Evolutionary conservation across 1,140 invertebrate genomes (phyloP).

Genomic region (Ceratosolen solmsi): DNA sequence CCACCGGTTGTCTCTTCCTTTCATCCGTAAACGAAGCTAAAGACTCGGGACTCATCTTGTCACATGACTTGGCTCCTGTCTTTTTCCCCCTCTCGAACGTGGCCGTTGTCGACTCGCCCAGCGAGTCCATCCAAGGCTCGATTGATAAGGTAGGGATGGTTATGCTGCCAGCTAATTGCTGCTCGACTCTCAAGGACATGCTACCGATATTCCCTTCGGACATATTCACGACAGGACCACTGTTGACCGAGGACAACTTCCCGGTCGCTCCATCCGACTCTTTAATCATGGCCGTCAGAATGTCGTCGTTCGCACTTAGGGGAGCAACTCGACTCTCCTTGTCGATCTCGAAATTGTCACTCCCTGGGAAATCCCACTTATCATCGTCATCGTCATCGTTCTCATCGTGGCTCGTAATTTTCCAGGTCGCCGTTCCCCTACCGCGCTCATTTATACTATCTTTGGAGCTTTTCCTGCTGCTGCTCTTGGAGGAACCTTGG

Average conservation of each 20-base stretch:
- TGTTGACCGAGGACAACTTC: not conserved
- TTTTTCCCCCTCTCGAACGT: not conserved
- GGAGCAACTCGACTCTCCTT: not conserved
- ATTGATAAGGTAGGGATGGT: slow-evolving; percentile 42
- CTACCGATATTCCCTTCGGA: not conserved
- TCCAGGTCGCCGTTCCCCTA: not conserved
- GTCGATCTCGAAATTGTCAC: not conserved
- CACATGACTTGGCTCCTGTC: slow-evolving; percentile 42
- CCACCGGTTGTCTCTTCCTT: slow-evolving; percentile 31
- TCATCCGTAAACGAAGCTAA: slow-evolving; percentile 50
- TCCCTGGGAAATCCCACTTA: slow-evolving; percentile 39
- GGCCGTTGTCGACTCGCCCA: slow-evolving; percentile 45
- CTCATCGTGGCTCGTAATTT: not conserved
- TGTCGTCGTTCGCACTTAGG: not conserved
- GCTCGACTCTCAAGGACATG: not conserved
- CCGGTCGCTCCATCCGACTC: slow-evolving; percentile 17
- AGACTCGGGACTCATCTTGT: slow-evolving; percentile 49
- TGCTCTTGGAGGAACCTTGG: not conserved
- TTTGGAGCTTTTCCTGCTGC: slow-evolving; percentile 41
- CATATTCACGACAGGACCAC: not conserved
- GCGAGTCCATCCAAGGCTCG: slow-evolving; percentile 47
- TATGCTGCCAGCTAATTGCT: slow-evolving; percentile 28
- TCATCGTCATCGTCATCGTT: slow-evolving; percentile 11
- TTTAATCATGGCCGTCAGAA: slow-evolving; percentile 9
- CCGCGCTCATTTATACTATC: not conserved